Conservation (phyloP, 2,113 vertebrate species). For the Phaetusa simplex region DNA sequence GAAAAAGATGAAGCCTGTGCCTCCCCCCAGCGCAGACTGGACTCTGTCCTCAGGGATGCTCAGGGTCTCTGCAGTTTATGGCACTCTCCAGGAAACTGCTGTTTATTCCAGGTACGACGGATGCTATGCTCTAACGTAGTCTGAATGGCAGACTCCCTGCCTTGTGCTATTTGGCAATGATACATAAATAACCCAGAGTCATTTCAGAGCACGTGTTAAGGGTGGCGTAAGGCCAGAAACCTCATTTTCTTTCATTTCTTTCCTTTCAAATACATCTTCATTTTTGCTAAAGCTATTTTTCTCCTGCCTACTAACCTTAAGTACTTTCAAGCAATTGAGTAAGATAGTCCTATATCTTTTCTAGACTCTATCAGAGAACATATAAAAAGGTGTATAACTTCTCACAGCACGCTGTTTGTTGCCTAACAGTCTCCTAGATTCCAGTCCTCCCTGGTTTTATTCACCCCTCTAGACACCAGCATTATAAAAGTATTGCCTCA, state of each 20-base stretch:
- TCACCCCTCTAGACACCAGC: not conserved
- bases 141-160: not conserved
- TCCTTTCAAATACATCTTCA: not conserved
- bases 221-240: not conserved
- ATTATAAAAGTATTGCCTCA: not conserved
- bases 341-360: not conserved
- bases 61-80: not conserved
- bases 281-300: not conserved
- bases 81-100: not conserved
- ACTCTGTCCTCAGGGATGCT: not conserved
- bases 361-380: not conserved
- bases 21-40: fast-evolving
- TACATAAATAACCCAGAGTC: not conserved
- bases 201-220: not conserved
- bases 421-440: not conserved
- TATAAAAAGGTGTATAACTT: not conserved
- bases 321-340: not conserved
- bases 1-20: not conserved
- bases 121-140: not conserved
- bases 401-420: not conserved
- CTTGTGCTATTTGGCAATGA: not conserved
- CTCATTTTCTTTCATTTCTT: not conserved
- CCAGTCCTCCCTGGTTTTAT: not conserved
- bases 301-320: not conserved
- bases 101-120: not conserved